Evolutionary conservation across 2,113 vertebrate genomes (phyloP), one percentile per base, ranked within the genome.

Genomic region (Zapus hudsonius): DNA sequence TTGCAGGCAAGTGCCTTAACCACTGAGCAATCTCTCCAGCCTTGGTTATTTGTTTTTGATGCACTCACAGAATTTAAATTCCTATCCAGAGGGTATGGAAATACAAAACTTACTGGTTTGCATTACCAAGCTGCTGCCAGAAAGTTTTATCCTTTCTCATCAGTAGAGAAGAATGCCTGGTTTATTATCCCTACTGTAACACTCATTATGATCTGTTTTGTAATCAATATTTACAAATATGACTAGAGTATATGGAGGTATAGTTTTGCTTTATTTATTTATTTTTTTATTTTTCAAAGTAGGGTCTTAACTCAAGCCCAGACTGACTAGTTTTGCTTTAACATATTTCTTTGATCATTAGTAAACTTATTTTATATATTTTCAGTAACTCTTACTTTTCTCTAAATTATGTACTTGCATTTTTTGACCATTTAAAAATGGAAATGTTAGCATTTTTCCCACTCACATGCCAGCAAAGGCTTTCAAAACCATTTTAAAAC

Each of bases 201-300:
- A 38, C 72, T 85, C 47, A 52, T 67, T 15, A 38, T 84, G 25
- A 55, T 90, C 38, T 57, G 31, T 78, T 84, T 66, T 42, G 12
- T 27, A 59, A 67, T 84, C 55, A 59, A 12, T 79, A 69, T 38
- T 88, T 93, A 88, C 20, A 81, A 44, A 81, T 72, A 64, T 88
- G 33, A 66, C 52, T 81, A 72, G 5, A 12, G 15, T 31, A 23
- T 22, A 64, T 83, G 12, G 44, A 64, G 29, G 70, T 78, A 78
- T 25, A 72, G 11, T 52, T 52, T 52, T 52, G 52, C 52, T 13
- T n/a, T n/a, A n/a, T n/a, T n/a, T n/a, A n/a, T n/a, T n/a, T n/a
- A n/a, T n/a, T n/a, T n/a, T n/a, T n/a, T n/a, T n/a, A n/a, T n/a
- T 52, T 52, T 52, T 52, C 52, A 52, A 52, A 52, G 52, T 52